Percentiles rank a stretch among this genome's conserved stretches.
phyloP scores from a whole-genome alignment of 2,797 vertebrate species.

The Acanthurus lineatus region DNA sequence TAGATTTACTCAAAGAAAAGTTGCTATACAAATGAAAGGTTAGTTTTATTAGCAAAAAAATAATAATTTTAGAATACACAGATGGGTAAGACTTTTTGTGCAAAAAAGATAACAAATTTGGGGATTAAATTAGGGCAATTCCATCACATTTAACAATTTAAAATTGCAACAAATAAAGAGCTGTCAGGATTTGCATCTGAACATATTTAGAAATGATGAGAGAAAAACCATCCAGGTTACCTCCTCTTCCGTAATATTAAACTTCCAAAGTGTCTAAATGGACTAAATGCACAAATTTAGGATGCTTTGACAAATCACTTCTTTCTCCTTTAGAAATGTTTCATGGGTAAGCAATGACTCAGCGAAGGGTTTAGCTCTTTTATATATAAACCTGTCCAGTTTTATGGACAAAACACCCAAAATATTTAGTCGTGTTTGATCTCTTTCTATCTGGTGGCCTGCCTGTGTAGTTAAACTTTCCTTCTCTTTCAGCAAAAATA shows the following conservation, averaged over 20 bases:
- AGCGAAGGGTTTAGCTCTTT: constrained; percentile 41
- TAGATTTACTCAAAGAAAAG: constrained; percentile 1
- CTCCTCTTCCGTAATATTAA: neutral
- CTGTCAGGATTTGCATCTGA: neutral
- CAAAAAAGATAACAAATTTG: neutral
- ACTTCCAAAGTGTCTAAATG: neutral
- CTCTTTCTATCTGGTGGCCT: constrained; percentile 68
- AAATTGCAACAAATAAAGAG: neutral
- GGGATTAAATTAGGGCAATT: neutral
- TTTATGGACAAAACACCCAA: constrained; percentile 69
- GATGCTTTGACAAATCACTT: constrained; percentile 5
- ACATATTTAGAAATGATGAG: neutral
- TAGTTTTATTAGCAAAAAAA: neutral
- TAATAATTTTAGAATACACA: neutral
- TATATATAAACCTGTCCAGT: constrained; percentile 58
- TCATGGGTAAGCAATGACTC: constrained; percentile 49
- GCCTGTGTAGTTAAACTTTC: constrained; percentile 70
- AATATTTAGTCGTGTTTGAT: constrained; percentile 77
- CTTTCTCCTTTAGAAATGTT: constrained; percentile 32
- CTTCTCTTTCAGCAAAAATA: constrained; percentile 63
- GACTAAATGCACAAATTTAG: constrained; percentile 2
- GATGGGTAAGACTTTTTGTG: rapidly evolving
- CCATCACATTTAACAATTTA: neutral
- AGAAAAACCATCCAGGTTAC: neutral
- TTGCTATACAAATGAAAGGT: neutral